phyloP scores from a whole-genome alignment of 2,113 vertebrate genomes.

The Chelonoidis abingdonii region DNA sequence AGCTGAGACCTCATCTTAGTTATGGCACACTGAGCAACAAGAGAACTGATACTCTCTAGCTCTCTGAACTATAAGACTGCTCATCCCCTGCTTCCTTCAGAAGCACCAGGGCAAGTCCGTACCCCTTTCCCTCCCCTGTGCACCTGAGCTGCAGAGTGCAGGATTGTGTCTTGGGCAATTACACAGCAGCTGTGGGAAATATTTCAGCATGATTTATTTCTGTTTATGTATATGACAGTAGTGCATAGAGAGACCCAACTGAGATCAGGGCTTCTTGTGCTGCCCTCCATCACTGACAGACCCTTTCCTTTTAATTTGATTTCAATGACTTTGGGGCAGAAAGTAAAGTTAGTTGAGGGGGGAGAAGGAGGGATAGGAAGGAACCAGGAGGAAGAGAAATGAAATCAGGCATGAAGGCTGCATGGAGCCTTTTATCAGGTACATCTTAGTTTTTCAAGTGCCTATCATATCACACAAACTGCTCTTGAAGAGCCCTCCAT shows the following conservation, averaged over 20 bases:
- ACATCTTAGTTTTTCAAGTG: slow-evolving; percentile 76
- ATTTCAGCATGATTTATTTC: background rate
- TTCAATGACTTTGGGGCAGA: background rate
- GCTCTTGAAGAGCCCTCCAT: slow-evolving; percentile 88
- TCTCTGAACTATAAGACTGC: background rate
- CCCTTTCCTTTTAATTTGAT: slow-evolving; percentile 21
- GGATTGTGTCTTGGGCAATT: background rate
- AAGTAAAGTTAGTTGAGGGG: background rate
- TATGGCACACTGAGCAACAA: background rate
- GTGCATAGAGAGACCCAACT: background rate
- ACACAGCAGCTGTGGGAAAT: background rate
- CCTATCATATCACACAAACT: slow-evolving; percentile 83
- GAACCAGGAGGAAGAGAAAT: background rate
- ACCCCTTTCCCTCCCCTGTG: background rate
- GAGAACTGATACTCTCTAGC: background rate
- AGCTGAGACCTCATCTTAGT: background rate
- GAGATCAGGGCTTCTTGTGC: background rate
- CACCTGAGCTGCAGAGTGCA: background rate
- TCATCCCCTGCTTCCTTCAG: background rate
- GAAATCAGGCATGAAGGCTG: slow-evolving; percentile 34
- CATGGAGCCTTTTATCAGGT: slow-evolving; percentile 78
- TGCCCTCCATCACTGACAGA: slow-evolving; percentile 3
- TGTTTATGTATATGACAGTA: background rate
- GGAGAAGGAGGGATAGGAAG: background rate
- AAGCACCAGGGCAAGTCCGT: background rate